Conservation (phyloP, 2,888 invertebrate species). For the Meiosimyza platycephala region DNA sequence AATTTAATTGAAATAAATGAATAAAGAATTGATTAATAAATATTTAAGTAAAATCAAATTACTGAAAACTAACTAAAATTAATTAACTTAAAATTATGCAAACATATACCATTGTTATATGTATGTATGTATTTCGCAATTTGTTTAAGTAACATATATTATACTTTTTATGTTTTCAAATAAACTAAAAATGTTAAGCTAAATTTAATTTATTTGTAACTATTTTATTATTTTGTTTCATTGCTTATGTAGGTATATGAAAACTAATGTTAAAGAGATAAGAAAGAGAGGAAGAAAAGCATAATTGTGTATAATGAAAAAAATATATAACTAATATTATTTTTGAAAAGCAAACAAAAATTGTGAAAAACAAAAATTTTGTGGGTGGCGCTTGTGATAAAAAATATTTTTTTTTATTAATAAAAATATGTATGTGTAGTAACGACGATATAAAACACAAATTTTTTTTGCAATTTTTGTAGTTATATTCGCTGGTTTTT, state of each 20-base stretch:
- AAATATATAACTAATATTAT: constrained; percentile 40
- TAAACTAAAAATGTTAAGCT: constrained; percentile 34
- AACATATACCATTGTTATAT: constrained; percentile 23
- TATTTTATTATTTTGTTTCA: constrained; percentile 37
- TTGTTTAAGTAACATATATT: constrained; percentile 26
- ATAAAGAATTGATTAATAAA: constrained; percentile 17
- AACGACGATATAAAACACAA: constrained; percentile 1
- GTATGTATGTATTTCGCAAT: constrained; percentile 17
- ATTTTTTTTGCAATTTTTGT: constrained; percentile 1
- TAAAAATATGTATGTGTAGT: neutral
- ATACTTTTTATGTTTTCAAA: constrained; percentile 41
- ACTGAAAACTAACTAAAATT: constrained; percentile 28
- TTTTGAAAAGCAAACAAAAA: constrained; percentile 26
- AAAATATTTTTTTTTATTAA: neutral
- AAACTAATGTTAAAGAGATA: constrained; percentile 32
- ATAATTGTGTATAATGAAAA: constrained; percentile 19
- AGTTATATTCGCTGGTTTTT: neutral
- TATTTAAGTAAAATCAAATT: constrained; percentile 35
- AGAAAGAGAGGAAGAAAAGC: constrained; percentile 36
- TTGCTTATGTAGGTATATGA: constrained; percentile 36
- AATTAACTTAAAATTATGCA: constrained; percentile 10
- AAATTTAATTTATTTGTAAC: constrained; percentile 40
- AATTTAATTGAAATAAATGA: constrained; percentile 30
- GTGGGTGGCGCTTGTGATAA: constrained; percentile 11
- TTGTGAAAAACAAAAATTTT: constrained; percentile 9